These are phyloP conservation scores for Capreolus pygargus DNA, from an alignment of 2,113 vertebrate genomes.

Conservation along the genomic window DNA sequence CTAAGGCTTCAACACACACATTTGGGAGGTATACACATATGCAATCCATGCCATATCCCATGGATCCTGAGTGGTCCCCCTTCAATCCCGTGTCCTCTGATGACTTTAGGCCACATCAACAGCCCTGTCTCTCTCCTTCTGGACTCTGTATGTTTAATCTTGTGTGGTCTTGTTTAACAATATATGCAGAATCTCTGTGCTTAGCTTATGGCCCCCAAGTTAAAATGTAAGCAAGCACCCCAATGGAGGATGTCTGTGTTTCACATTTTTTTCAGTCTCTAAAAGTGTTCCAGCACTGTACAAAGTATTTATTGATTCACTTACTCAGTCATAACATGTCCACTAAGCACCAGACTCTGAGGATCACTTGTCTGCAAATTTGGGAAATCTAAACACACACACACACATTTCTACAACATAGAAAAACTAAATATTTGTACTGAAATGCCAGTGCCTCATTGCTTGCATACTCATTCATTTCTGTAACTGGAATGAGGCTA, in stretches of 20 bases:
- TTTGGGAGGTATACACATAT: not conserved
- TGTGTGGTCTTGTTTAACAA: not conserved
- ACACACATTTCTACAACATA: not conserved
- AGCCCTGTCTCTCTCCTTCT: not conserved
- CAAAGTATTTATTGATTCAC: not conserved
- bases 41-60: not conserved
- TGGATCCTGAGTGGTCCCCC: not conserved
- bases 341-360: not conserved
- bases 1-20: not conserved
- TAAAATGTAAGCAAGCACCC: not conserved
- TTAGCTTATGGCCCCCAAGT: not conserved
- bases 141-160: not conserved
- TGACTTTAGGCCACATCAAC: not conserved
- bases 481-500: constrained; percentile 7
- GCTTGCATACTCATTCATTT: not conserved
- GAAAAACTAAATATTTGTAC: not conserved
- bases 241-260: not conserved
- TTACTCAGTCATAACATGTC: not conserved
- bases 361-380: not conserved
- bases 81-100: not conserved
- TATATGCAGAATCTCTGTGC: not conserved
- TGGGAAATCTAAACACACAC: not conserved
- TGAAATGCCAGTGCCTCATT: not conserved
- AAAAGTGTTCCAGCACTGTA: not conserved
- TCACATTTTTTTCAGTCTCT: not conserved